A percentile compares a stretch with the other conserved stretches of the same genome.
Conservation (phyloP, 1,140 invertebrate species). For the Drosophila grimshawi region DNA sequence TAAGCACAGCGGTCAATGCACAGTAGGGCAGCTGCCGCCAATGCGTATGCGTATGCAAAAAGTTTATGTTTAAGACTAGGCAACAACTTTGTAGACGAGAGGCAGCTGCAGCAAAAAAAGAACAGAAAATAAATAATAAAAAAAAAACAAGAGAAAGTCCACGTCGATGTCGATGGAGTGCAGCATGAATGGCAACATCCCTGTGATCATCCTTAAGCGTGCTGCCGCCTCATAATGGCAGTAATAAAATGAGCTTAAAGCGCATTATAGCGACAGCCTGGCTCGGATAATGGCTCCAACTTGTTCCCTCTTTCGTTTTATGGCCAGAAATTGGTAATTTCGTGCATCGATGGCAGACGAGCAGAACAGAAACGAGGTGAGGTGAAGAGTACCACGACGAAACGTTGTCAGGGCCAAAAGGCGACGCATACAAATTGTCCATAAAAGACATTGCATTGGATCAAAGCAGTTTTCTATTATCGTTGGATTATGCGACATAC, state of each 20-base stretch:
- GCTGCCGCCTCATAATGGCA: slow-evolving; percentile 62
- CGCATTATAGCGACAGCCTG: slow-evolving; percentile 62
- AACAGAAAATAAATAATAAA: slow-evolving; percentile 30
- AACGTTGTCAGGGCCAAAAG: slow-evolving; percentile 28
- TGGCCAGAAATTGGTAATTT: slow-evolving; percentile 80
- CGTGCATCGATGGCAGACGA: slow-evolving; percentile 64
- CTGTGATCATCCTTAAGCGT: slow-evolving; percentile 25
- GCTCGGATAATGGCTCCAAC: slow-evolving; percentile 60
- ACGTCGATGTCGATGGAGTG: neutral
- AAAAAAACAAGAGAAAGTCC: slow-evolving; percentile 10
- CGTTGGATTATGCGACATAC: slow-evolving; percentile 70
- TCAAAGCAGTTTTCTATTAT: slow-evolving; percentile 74
- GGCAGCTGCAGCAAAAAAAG: slow-evolving; percentile 17
- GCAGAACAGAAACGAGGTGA: slow-evolving; percentile 28
- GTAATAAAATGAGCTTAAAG: slow-evolving; percentile 80
- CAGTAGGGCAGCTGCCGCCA: slow-evolving; percentile 30
- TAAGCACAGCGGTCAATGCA: slow-evolving; percentile 25
- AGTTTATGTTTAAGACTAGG: neutral
- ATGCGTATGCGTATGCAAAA: slow-evolving; percentile 31
- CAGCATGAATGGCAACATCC: slow-evolving; percentile 3
- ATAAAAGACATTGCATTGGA: slow-evolving; percentile 76
- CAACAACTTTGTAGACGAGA: slow-evolving; percentile 73
- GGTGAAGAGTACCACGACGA: neutral
- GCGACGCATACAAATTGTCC: slow-evolving; percentile 74
- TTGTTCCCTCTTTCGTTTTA: slow-evolving; percentile 78